Evolutionary conservation across 2,797 vertebrate species (phyloP), one percentile per base, ranked within the genome.

Genomic region (Enteromius trimaculatus): DNA sequence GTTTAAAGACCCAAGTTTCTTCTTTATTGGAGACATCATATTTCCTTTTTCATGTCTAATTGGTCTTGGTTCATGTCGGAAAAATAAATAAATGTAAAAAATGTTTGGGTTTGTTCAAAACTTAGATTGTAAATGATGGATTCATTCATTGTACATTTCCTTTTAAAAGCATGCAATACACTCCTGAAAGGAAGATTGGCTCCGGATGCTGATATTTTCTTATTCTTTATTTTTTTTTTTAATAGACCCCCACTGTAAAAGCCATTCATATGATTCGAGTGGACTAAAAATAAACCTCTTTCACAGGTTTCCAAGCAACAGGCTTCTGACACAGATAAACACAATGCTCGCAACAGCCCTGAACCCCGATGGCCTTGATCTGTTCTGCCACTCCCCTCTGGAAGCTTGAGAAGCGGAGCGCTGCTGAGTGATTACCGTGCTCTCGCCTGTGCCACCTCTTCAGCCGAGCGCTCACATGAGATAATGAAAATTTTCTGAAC

Each of bases 271-370:
- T 58, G 51, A 16, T 76, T 70, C 62, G 75, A 86, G 62, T 79
- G 64, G 68, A 86, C 88, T 86, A 86, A 87, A 90, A 88, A 88
- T 87, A 90, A 76, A 68, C 37, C 65, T 34, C 72, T 86, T 75
- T n/a, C 37, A 6, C 64, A 70, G 79, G 90, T 90, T 91, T 87
- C 89, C 75, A 89, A 75, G 89, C 87, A 86, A 90, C 85, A 85
- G 84, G 80, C 70, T 81, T 47, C 23, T 85, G 77, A 84, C 79
- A 49, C 84, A 87, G 77, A 86, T 86, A 77, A 87, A 79, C 77
- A 82, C 74, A 86, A 82, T 84, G 31, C 29, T 62, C 23, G 8
- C 42, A 23, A 42, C 58, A 74, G 78, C 68, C 69, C 44, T 55
- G 31, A 68, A 75, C 42, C 55, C 17, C 16, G 37, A 77, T 62